Evolutionary conservation across 2,888 invertebrate species (phyloP), one percentile per base, ranked within the genome.

Genomic region (Embidobia sp.): DNA sequence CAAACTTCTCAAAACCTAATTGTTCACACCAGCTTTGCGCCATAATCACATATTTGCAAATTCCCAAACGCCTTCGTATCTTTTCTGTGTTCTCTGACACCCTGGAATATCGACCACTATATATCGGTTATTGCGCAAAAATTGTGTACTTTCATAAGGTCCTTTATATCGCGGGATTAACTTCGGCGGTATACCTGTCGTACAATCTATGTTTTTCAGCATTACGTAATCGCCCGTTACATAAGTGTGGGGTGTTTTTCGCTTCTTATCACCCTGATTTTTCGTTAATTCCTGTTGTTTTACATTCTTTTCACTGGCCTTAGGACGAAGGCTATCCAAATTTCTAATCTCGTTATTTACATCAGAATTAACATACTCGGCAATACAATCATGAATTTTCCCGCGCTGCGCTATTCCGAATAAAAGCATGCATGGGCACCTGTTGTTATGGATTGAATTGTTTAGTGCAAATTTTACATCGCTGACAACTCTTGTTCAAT

Each of bases 131-230:
- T 79, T 75, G 3, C 77, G 57, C 6, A 82, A 35, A 8, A 79
- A 66, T 42, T 63, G 74, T 4, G 37, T 37, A 5, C 80, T 66
- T 10, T 49, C 53, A 22, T 81, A 81, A 78, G 79, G 3, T 80
- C 81, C 69, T 78, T 26, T 80, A 29, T 79, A 79, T 42, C 40
- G 51, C 5, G 80, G 81, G 6, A 77, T 69, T 15, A 81, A 33
- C 61, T 81, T 81, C 10, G 66, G 69, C 5, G 78, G 64, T 10
- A 74, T 72, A 0, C 81, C 57, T 6, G 57, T 27, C 3, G 69
- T 69, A 8, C 29, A 59, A 40, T 69, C 49, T n/a, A 59, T 16
- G 18, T 69, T 57, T 22, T 48, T 27, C 6, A 69, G n/a, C 59
- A 59, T 59, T 1, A 78, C 70, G 15, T 59, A 64, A 15, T 80